phyloP scores from a whole-genome alignment of 2,888 invertebrate genomes.

The Dexiosoma caninum region DNA sequence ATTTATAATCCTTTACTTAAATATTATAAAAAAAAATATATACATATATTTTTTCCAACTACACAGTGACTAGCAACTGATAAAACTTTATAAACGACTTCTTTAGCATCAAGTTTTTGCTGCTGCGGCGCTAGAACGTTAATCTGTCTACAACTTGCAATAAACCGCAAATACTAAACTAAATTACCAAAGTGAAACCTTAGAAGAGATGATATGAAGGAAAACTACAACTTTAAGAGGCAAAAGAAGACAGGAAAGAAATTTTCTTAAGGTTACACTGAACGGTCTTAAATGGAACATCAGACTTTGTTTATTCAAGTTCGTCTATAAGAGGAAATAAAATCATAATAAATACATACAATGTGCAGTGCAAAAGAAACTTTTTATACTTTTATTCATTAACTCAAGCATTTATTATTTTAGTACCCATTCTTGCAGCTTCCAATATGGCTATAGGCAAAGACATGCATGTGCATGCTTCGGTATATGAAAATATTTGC shows the following conservation, averaged over 20 bases:
- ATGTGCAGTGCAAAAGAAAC: not conserved
- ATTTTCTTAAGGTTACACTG: constrained; percentile 18
- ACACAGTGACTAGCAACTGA: not conserved
- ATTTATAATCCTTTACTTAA: not conserved
- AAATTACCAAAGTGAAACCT: constrained; percentile 9
- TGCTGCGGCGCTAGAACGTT: constrained; percentile 14
- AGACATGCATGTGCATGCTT: not conserved
- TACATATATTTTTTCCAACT: not conserved
- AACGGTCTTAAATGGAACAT: not conserved
- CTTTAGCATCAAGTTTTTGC: constrained; percentile 23
- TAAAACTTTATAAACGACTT: constrained; percentile 38
- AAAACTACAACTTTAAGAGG: constrained; percentile 14
- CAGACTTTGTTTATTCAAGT: constrained; percentile 46
- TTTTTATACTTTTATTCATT: constrained; percentile 44
- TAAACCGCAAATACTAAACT: constrained; percentile 49
- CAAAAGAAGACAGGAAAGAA: not conserved
- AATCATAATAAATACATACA: constrained; percentile 4
- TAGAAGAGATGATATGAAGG: constrained; percentile 4
- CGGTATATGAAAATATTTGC: not conserved
- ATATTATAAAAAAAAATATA: not conserved
- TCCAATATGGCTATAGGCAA: not conserved
- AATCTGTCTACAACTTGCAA: constrained; percentile 36
- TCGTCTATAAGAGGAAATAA: constrained; percentile 20
- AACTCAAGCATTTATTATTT: constrained; percentile 54
- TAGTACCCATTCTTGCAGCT: constrained; percentile 11